These are phyloP conservation scores for Drosophila borborema DNA, from an alignment of 2,888 invertebrate species.

Conservation along the genomic window DNA sequence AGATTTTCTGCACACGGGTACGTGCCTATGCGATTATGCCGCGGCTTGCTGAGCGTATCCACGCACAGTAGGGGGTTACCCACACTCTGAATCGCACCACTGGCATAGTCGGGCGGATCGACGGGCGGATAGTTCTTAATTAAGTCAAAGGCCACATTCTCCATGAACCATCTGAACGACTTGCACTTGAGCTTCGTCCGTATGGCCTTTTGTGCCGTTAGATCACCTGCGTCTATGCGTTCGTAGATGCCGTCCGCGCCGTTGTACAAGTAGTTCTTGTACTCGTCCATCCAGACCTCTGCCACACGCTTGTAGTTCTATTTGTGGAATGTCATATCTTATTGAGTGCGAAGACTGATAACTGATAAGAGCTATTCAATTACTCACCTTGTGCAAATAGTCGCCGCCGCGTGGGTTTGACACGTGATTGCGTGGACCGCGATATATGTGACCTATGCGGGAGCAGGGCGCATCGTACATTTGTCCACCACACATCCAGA, in stretches of 20 bases:
- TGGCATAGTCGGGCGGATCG: conserved; percentile 93
- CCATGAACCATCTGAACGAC: conserved; percentile 98
- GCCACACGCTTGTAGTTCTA: conserved; percentile 97
- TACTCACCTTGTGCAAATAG: conserved; percentile 86
- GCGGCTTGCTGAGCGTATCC: conserved; percentile 88
- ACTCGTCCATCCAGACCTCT: conserved; percentile 99
- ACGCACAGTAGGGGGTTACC: conserved; percentile 89
- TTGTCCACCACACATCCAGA: conserved; percentile 98
- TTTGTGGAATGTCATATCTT: background rate
- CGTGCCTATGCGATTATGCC: conserved; percentile 82
- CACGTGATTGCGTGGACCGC: conserved; percentile 92
- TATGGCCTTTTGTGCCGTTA: conserved; percentile 91
- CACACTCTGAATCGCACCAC: conserved; percentile 91
- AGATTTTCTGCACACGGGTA: conserved; percentile 81
- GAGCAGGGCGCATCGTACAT: conserved; percentile 98
- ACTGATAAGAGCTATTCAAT: background rate
- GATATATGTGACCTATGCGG: conserved; percentile 95
- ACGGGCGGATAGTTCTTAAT: conserved; percentile 94
- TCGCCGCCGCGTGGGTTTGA: conserved; percentile 97
- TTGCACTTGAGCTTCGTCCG: conserved; percentile 93
- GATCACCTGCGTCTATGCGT: conserved; percentile 91
- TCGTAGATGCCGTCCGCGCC: conserved; percentile 91
- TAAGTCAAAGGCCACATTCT: conserved; percentile 96
- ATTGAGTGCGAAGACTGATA: background rate
- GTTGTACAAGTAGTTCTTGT: conserved; percentile 93